phyloP scores from a whole-genome alignment of 53 echinoderm and acorn worm genomes.

The Hippasteria phrygiana region DNA sequence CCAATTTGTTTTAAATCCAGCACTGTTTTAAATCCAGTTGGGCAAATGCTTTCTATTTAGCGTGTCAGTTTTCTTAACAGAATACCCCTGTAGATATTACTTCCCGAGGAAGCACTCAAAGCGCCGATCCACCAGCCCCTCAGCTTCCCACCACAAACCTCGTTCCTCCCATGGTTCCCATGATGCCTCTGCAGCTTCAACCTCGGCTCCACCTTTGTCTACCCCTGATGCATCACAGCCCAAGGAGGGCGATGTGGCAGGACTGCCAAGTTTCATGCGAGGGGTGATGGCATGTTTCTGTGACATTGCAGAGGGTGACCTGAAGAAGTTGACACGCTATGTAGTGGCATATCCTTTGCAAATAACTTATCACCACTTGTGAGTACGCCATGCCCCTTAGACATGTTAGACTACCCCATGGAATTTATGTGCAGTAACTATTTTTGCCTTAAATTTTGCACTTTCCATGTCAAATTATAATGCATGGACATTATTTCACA shows the following conservation, averaged over 20 bases:
- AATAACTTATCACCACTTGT: no score
- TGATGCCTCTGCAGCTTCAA: slow-evolving; percentile 38
- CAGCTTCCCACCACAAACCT: not conserved
- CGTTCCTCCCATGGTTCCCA: slow-evolving; percentile 11
- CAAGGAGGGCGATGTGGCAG: not conserved
- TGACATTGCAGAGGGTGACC: slow-evolving; percentile 51
- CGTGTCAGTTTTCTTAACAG: slow-evolving; percentile 39
- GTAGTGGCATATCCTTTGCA: slow-evolving; percentile 95
- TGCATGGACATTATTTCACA: no score
- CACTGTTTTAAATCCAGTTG: no score
- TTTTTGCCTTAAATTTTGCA: no score
- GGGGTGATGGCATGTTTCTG: slow-evolving; percentile 78
- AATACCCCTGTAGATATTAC: slow-evolving; percentile 73
- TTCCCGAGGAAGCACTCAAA: slow-evolving; percentile 70
- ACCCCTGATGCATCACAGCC: slow-evolving; percentile 40
- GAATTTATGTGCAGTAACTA: not conserved
- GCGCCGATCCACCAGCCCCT: not conserved
- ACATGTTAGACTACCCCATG: not conserved
- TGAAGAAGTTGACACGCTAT: slow-evolving; percentile 80
- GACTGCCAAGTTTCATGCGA: slow-evolving; percentile 75
- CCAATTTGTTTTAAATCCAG: no score
- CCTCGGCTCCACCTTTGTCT: not conserved
- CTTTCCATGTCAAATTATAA: no score
- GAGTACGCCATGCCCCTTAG: not conserved
- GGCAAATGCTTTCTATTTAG: no score